These are phyloP conservation scores for Sisyra terminalis DNA, from an alignment of 2,888 invertebrate genomes.

Conservation along the genomic window DNA sequence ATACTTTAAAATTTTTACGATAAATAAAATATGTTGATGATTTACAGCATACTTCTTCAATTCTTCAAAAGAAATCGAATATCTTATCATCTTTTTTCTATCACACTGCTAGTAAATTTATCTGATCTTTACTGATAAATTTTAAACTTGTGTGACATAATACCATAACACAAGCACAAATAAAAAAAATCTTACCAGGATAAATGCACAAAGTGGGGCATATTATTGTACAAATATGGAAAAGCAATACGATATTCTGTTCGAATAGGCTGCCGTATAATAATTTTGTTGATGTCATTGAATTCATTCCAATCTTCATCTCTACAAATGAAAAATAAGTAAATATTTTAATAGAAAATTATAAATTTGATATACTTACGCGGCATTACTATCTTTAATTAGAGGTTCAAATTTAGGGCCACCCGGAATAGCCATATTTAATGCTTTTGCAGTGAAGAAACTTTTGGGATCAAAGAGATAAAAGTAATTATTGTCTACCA, in stretches of 20 bases:
- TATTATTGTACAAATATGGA: constrained; percentile 96
- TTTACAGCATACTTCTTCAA: constrained; percentile 34
- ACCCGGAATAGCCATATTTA: constrained; percentile 99
- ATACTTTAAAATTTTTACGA: constrained; percentile 1
- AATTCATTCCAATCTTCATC: constrained; percentile 99
- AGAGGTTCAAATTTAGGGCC: constrained; percentile 99
- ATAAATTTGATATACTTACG: constrained; percentile 33
- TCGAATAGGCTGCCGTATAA: constrained; percentile 93
- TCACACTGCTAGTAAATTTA: constrained; percentile 41
- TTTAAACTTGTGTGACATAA: constrained; percentile 27
- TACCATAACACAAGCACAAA: not conserved
- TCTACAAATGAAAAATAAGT: constrained; percentile 26
- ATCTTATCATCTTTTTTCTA: constrained; percentile 31
- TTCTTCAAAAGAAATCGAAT: constrained; percentile 32
- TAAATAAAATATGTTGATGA: constrained; percentile 29
- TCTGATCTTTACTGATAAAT: constrained; percentile 16
- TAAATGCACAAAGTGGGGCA: constrained; percentile 95
- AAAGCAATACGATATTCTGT: constrained; percentile 99
- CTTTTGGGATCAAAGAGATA: constrained; percentile 98
- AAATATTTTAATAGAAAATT: not conserved
- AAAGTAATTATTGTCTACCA: constrained; percentile 97
- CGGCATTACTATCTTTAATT: constrained; percentile 93
- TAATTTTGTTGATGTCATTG: constrained; percentile 99
- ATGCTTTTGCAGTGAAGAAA: constrained; percentile 98
- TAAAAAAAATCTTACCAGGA: constrained; percentile 73